Evolutionary conservation across 2,797 vertebrate genomes (phyloP).

Genomic region (Falco concolor): DNA sequence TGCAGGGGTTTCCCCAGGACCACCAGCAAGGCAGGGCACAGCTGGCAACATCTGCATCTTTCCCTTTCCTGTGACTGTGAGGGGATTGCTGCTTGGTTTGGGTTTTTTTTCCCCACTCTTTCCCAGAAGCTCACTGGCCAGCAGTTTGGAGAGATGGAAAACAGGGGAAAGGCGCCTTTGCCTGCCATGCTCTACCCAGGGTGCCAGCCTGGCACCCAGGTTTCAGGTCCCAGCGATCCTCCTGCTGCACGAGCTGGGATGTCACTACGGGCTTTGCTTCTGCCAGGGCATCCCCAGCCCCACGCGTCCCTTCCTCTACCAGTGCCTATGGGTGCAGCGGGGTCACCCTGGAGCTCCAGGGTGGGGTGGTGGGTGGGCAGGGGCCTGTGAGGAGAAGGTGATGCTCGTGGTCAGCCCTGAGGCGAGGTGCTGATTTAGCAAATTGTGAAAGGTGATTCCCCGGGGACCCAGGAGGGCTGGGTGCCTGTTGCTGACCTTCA

Average conservation of each 20-base stretch:
- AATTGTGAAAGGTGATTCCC: neutral
- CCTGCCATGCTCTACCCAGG: neutral
- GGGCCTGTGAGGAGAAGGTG: fast-evolving
- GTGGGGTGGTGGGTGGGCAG: neutral
- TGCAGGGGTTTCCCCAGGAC: neutral
- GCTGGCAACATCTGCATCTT: neutral
- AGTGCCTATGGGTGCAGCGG: fast-evolving
- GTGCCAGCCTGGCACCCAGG: fast-evolving
- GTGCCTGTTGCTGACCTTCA: fast-evolving
- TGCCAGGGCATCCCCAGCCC: neutral
- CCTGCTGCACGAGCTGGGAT: neutral
- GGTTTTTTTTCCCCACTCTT: neutral
- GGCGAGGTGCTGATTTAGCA: neutral
- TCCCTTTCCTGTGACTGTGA: fast-evolving
- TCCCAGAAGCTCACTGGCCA: neutral
- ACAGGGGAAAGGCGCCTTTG: neutral
- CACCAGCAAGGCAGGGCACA: neutral
- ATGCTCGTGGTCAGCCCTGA: neutral
- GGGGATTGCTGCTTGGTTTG: neutral
- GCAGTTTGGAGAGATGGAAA: neutral
- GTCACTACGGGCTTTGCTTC: fast-evolving
- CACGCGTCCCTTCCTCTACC: fast-evolving
- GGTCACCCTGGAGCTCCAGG: neutral
- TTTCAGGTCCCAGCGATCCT: fast-evolving
- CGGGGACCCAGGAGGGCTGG: neutral